Evolutionary conservation across 2,888 invertebrate species (phyloP).

Genomic region (Drosophila neonasuta): DNA sequence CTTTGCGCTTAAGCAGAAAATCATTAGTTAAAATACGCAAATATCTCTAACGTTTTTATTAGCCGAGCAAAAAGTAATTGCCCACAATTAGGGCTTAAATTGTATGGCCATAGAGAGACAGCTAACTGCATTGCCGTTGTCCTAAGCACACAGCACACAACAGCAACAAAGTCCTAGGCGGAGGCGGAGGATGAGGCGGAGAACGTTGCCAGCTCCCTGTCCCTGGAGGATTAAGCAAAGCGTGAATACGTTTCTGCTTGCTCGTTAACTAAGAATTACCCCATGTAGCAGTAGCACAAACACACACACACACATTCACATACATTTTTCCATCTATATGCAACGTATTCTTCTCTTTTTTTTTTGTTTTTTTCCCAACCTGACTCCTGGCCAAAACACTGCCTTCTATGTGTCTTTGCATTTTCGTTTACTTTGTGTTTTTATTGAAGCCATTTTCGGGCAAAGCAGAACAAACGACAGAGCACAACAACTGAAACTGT

Average conservation of each 20-base stretch:
- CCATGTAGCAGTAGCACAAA: constrained; percentile 15
- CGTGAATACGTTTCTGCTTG: constrained; percentile 70
- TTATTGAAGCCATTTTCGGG: constrained; percentile 59
- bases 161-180: constrained; percentile 22
- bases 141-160: constrained; percentile 53
- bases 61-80: constrained; percentile 72
- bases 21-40: constrained; percentile 79
- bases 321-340: constrained; percentile 17
- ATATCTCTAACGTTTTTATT: constrained; percentile 78
- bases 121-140: constrained; percentile 49
- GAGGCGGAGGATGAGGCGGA: neutral
- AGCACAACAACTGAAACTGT: constrained; percentile 36
- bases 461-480: constrained; percentile 26
- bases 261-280: constrained; percentile 78
- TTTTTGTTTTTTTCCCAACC: constrained; percentile 13
- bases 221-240: constrained; percentile 67
- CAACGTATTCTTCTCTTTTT: constrained; percentile 10
- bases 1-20: constrained; percentile 66
- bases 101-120: constrained; percentile 58
- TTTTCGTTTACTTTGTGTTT: constrained; percentile 57
- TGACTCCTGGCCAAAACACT: constrained; percentile 23
- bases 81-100: constrained; percentile 72
- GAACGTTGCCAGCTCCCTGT: constrained; percentile 5
- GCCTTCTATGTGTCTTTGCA: constrained; percentile 29
- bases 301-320: constrained; percentile 2